These are phyloP conservation scores for Melipona quadrifasciata DNA, from an alignment of 1,140 invertebrate species.

Conservation along the genomic window DNA sequence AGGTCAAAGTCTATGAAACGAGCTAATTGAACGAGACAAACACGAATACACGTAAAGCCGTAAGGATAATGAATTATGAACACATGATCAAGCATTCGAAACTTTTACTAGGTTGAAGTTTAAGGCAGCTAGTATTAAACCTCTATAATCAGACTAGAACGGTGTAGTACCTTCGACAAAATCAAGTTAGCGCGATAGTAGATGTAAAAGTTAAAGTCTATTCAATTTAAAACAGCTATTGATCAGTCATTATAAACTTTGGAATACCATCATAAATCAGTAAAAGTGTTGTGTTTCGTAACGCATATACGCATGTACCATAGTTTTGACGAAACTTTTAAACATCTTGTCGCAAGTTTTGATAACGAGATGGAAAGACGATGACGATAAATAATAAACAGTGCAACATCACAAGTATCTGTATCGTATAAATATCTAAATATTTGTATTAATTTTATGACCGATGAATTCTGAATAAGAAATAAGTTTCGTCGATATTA, in stretches of 20 bases:
- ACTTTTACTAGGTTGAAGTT: neutral
- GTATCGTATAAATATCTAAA: no score
- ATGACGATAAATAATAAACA: no score
- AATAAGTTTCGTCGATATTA: no score
- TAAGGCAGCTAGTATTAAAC: neutral
- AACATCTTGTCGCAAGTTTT: no score
- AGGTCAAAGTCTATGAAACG: no score
- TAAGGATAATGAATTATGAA: no score
- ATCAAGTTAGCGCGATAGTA: neutral
- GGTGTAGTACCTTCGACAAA: neutral
- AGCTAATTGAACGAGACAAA: no score
- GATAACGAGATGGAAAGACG: no score
- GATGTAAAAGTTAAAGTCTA: neutral
- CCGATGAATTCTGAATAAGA: no score
- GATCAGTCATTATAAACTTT: neutral
- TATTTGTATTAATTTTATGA: no score
- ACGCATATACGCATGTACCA: neutral
- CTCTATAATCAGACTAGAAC: neutral
- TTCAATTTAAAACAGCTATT: neutral
- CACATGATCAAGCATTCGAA: neutral
- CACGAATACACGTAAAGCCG: neutral
- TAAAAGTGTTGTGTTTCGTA: neutral
- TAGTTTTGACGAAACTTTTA: no score
- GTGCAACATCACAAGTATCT: no score
- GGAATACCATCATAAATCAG: neutral